Base-by-base conservation (phyloP, 2,888 invertebrate species). In the Perdita meconis region DNA sequence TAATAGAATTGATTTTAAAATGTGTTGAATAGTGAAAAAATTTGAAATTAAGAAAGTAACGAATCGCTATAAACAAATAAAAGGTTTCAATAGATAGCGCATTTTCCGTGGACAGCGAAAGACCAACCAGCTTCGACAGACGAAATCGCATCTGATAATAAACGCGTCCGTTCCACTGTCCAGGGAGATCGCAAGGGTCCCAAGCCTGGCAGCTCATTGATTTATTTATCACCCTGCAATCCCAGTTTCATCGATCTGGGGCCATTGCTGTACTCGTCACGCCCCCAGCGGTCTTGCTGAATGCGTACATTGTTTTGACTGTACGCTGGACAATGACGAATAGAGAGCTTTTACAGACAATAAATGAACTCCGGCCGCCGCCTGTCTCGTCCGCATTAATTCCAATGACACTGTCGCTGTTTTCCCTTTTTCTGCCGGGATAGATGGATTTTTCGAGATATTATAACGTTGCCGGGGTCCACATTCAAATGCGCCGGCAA, bases 271-370 rank as follows among this genome's bases (percentile, higher is more conserved):
- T 26, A 57, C 68, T 56, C 66, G 59, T 77, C 73, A 63, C 70
- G 40, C 34, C 65, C 57, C 68, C 34, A n/a, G 51, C 22, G 56
- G 59, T 44, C 77, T 67, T 59, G 61, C 55, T 55, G 66, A 83
- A 81, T 68, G 59, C 73, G 61, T 69, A 72, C 78, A 72, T 76
- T 63, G 81, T 83, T 76, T 64, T 61, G 61, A 56, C 56, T 67
- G 63, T 76, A 73, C 50, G 61, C 60, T 63, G 61, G 83, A 82
- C 83, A 83, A 77, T 74, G 80, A 84, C 73, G 78, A 82, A 84
- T 68, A 78, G 67, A 78, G 59, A 68, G 80, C 72, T 84, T 84
- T 82, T 80, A 78, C 77, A 57, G 59, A 55, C 72, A 75, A 84
- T 81, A 84, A 84, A 85, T 85, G 80, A 79, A 78, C 73, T 74